A percentile compares a stretch with the other conserved stretches of the same genome.
phyloP scores from a whole-genome alignment of 2,113 vertebrate species.

The Pipra filicauda region DNA sequence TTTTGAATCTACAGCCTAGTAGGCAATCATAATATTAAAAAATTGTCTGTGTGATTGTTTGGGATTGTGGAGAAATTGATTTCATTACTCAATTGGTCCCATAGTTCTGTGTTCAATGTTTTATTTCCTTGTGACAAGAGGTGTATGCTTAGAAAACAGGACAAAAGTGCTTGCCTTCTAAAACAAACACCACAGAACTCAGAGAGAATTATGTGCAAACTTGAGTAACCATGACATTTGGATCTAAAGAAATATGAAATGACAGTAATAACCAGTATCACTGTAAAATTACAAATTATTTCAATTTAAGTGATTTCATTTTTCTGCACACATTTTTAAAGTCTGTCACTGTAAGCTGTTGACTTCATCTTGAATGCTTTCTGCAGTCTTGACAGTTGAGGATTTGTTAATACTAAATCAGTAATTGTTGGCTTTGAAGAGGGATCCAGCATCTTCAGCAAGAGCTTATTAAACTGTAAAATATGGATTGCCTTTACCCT shows the following conservation, averaged over 20 bases:
- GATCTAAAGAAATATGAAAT: constrained; percentile 30
- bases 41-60: neutral
- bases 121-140: neutral
- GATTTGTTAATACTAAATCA: constrained; percentile 77
- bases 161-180: neutral
- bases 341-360: constrained; percentile 29
- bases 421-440: constrained; percentile 78
- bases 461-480: constrained; percentile 84
- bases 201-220: neutral
- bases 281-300: constrained; percentile 49
- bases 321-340: neutral
- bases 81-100: neutral
- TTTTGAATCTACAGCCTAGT: neutral
- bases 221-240: neutral
- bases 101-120: neutral
- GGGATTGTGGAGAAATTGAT: neutral
- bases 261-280: constrained; percentile 54
- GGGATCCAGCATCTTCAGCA: constrained; percentile 70
- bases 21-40: neutral
- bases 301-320: constrained; percentile 51
- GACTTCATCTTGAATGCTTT: constrained; percentile 52
- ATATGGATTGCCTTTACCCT: constrained; percentile 90
- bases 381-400: constrained; percentile 65
- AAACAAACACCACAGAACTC: neutral
- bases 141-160: neutral